phyloP scores from a whole-genome alignment of 1,140 invertebrate species.

The Heliconius melpomene region DNA sequence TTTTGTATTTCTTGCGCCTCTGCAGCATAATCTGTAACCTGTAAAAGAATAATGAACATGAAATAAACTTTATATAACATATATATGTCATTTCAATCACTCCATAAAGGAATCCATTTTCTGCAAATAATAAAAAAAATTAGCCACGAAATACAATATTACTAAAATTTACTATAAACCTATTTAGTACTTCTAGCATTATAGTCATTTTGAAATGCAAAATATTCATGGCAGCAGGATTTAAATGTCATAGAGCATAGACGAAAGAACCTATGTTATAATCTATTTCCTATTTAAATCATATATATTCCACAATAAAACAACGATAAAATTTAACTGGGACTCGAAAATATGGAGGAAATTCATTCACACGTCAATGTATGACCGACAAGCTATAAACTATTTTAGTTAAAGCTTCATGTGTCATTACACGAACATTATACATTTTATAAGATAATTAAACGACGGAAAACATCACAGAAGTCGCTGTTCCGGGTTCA shows the following conservation, averaged over 20 bases:
- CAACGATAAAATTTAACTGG: conserved; percentile 25
- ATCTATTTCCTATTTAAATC: conserved; percentile 11
- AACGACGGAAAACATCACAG: not conserved
- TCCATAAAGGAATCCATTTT: not conserved
- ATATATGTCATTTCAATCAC: not conserved
- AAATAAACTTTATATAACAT: not conserved
- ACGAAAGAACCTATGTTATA: not conserved
- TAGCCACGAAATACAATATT: too few species aligned
- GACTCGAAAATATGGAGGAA: conserved; percentile 23
- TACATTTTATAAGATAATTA: not conserved
- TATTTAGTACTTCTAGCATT: too few species aligned
- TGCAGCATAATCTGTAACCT: conserved; percentile 96
- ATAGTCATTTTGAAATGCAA: not conserved
- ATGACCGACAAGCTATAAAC: conserved; percentile 15
- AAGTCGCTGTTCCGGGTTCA: not conserved
- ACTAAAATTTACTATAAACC: too few species aligned
- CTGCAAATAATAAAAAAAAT: too few species aligned
- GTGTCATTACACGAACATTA: not conserved
- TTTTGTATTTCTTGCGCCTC: conserved; percentile 98
- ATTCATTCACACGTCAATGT: not conserved
- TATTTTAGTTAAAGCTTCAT: conserved; percentile 16
- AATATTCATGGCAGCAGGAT: not conserved
- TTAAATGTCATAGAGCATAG: conserved; percentile 15
- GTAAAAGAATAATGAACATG: conserved; percentile 40
- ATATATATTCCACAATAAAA: conserved; percentile 30